Evolutionary conservation across 2,888 invertebrate species (phyloP).

Genomic region (Agonopterix arenella): DNA sequence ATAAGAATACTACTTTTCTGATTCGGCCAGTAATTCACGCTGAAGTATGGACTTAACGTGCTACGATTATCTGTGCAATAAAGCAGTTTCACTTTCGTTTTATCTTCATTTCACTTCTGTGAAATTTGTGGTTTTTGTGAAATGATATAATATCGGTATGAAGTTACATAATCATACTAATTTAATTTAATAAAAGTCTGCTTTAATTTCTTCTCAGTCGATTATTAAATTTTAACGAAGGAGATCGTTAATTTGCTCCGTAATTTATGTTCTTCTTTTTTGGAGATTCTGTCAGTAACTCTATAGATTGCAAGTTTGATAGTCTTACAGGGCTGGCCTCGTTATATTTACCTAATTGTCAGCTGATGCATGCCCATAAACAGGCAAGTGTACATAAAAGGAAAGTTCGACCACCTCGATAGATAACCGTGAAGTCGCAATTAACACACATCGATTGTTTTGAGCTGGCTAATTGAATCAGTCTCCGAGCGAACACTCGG

Average conservation of each 20-base stretch:
- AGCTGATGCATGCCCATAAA: no score
- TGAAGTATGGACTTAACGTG: constrained; percentile 23
- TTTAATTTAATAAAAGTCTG: no score
- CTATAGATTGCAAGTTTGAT: no score
- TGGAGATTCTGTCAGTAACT: no score
- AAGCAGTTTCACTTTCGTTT: constrained; percentile 13
- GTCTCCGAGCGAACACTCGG: not conserved
- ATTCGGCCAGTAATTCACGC: constrained; percentile 40
- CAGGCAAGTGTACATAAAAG: constrained; percentile 29
- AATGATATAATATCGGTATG: no score
- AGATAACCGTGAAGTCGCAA: constrained; percentile 47
- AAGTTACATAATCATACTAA: no score
- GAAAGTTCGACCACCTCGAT: constrained; percentile 49
- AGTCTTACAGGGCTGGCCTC: no score
- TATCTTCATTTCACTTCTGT: not conserved
- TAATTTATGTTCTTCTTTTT: no score
- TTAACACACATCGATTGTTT: constrained; percentile 55
- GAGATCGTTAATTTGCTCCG: no score
- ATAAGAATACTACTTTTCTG: constrained; percentile 40
- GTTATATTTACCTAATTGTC: no score
- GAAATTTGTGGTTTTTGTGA: not conserved
- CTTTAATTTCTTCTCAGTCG: no score
- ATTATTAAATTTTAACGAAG: no score
- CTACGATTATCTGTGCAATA: constrained; percentile 4
- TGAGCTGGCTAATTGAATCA: constrained; percentile 36